These are phyloP conservation scores for Uropsilus gracilis DNA, from an alignment of 2,113 vertebrate species.

Conservation along the genomic window DNA sequence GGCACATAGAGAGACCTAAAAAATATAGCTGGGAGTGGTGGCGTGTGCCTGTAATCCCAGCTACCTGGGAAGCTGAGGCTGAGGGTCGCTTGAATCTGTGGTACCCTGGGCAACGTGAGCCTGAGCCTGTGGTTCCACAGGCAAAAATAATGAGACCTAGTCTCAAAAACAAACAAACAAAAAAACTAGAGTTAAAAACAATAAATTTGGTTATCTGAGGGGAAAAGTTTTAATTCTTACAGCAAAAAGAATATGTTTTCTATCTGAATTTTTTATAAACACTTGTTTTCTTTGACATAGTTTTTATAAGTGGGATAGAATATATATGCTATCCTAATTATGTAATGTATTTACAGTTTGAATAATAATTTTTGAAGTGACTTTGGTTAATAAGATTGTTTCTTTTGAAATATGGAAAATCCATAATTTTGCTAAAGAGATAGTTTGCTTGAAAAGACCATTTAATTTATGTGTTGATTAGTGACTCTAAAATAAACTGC, in stretches of 20 bases:
- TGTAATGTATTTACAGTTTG: neutral
- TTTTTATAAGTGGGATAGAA: neutral
- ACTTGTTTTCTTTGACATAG: neutral
- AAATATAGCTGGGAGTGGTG: too few relatives aligned
- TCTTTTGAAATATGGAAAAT: slow-evolving; percentile 30
- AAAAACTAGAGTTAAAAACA: neutral
- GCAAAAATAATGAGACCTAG: too few relatives aligned
- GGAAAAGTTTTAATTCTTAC: neutral
- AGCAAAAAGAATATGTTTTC: neutral
- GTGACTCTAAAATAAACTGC: neutral
- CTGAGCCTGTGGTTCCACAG: too few relatives aligned
- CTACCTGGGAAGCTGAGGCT: too few relatives aligned
- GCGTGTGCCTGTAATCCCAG: too few relatives aligned
- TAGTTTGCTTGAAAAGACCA: neutral
- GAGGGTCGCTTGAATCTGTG: too few relatives aligned
- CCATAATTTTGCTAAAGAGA: neutral
- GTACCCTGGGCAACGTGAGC: too few relatives aligned
- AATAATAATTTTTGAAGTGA: slow-evolving; percentile 25
- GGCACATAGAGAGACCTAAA: too few relatives aligned
- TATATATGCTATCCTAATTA: neutral
- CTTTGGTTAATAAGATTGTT: neutral
- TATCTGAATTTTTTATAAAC: slow-evolving; percentile 19
- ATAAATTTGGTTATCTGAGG: neutral
- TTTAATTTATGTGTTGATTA: neutral
- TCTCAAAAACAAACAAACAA: too few relatives aligned